phyloP scores from a whole-genome alignment of 2,888 invertebrate species.

The Girardia tigrina region DNA sequence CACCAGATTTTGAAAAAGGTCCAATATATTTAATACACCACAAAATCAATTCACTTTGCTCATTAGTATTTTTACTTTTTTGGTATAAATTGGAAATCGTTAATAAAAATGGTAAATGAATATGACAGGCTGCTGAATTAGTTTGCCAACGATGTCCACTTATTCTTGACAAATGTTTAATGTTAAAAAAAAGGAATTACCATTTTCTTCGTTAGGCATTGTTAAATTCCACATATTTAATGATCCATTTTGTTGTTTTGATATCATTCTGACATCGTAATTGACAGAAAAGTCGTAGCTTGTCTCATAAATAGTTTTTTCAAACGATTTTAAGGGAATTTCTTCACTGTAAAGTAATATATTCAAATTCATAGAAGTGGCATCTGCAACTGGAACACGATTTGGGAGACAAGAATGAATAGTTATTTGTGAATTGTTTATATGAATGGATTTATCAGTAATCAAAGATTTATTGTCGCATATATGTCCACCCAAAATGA shows the following conservation, averaged over 20 bases:
- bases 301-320: conserved; percentile 39
- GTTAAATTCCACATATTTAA: conserved; percentile 71
- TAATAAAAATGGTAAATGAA: conserved; percentile 80
- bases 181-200: conserved; percentile 72
- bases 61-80: not conserved
- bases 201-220: conserved; percentile 63
- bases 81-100: conserved; percentile 78
- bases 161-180: conserved; percentile 85
- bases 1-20: conserved; percentile 88
- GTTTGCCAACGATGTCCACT: conserved; percentile 94
- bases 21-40: conserved; percentile 98
- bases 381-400: conserved; percentile 73
- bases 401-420: conserved; percentile 90
- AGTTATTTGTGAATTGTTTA: conserved; percentile 73
- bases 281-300: conserved; percentile 52
- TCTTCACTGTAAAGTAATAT: conserved; percentile 68
- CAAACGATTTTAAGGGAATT: not conserved
- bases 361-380: conserved; percentile 82
- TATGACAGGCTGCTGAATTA: conserved; percentile 93
- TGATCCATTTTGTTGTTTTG: conserved; percentile 92
- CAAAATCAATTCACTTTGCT: conserved; percentile 65
- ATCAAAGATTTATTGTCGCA: not conserved
- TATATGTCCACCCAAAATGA: too few species aligned
- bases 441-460: conserved; percentile 54
- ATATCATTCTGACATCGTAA: conserved; percentile 73